Conservation (phyloP, 2,888 invertebrate species). For the Caenorhabditis angaria region DNA sequence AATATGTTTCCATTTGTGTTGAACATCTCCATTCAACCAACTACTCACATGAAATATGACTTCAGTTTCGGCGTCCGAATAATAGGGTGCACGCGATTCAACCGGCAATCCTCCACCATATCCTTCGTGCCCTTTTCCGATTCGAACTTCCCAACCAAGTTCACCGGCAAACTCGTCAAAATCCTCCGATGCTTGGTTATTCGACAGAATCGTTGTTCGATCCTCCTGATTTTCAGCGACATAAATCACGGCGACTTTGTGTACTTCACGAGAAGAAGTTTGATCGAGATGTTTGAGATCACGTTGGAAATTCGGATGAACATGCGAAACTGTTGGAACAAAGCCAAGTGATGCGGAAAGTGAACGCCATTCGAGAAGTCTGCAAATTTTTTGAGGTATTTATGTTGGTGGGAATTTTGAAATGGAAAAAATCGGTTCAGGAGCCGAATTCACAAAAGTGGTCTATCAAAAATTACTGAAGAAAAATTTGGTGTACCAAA, state of each 20-base stretch:
- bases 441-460: neutral
- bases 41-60: conserved; percentile 93
- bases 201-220: conserved; percentile 89
- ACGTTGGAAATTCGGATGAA: conserved; percentile 78
- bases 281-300: conserved; percentile 90
- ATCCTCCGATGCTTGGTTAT: conserved; percentile 88
- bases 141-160: conserved; percentile 79
- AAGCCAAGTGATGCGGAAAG: conserved; percentile 52
- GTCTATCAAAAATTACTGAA: neutral
- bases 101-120: conserved; percentile 91
- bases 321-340: conserved; percentile 44
- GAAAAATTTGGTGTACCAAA: neutral
- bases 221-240: conserved; percentile 93
- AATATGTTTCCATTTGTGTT: conserved; percentile 71
- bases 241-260: conserved; percentile 96
- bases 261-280: conserved; percentile 82
- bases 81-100: conserved; percentile 84
- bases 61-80: conserved; percentile 79
- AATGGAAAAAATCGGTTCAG: conserved; percentile 6
- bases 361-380: conserved; percentile 52
- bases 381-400: neutral
- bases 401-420: no score
- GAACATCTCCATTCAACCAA: conserved; percentile 82
- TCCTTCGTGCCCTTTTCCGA: conserved; percentile 78
- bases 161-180: conserved; percentile 81